Base-by-base conservation (phyloP, 2,113 vertebrate genomes). In the Periophthalmodon schlosseri region DNA sequence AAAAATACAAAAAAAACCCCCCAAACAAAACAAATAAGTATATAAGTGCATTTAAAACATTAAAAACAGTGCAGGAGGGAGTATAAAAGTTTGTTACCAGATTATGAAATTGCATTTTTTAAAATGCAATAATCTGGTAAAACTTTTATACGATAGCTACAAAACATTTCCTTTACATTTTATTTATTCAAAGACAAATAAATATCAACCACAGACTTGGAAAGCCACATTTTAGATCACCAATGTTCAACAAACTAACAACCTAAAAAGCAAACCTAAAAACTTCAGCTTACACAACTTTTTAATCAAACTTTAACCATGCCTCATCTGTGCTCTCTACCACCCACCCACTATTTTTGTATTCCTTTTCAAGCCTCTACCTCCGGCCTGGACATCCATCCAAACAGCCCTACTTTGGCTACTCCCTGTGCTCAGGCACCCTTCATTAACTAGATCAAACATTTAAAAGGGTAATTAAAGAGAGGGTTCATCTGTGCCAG, bases 391-490 rank as follows among this genome's bases (percentile, higher is more conserved):
- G 11, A 2, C 72, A 61, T 47, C 39, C 39, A 68, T n/a, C 2
- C 20, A 15, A 83, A 36, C 12, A 0, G 3, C 60, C 52, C 65
- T 24, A 15, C 69, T 46, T 75, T n/a, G 57, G 75, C 74, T 85
- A 68, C 82, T 77, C 66, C 82, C 75, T 83, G 77, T 83, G 77
- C 86, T 86, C 86, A 72, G 15, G 60, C 76, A 89, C 80, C 86
- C 84, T 89, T 86, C 81, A 83, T 92, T 92, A 92, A 84, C 18
- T 66, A 80, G 67, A 72, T 83, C 70, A 82, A 90, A 85, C 89
- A 88, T 86, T 90, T 89, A 89, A 90, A 81, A 75, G 75, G 78
- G 83, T 87, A 87, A 92, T 91, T 91, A 89, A 85, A 64, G n/a
- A 67, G 78, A 73, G 52, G 77, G 89, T 86, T 90, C 81, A 84